These are phyloP conservation scores for Tryphoninae sp. DNA, from an alignment of 2,888 invertebrate species.

Conservation along the genomic window DNA sequence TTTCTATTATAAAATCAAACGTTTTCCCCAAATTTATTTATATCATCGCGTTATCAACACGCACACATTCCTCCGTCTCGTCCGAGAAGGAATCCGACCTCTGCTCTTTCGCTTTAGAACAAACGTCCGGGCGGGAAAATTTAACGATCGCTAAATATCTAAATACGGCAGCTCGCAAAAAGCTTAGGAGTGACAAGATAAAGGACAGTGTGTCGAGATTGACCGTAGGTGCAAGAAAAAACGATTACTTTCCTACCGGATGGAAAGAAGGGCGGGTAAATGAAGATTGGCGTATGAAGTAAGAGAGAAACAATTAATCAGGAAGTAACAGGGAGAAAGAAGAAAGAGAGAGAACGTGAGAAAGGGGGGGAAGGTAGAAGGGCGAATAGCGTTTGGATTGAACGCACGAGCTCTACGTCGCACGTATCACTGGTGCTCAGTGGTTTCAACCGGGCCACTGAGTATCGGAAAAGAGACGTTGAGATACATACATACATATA, in stretches of 20 bases:
- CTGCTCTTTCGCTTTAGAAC: background rate
- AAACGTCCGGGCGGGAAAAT: background rate
- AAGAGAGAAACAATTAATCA: constrained; percentile 51
- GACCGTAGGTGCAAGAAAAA: background rate
- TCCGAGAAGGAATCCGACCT: background rate
- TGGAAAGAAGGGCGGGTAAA: background rate
- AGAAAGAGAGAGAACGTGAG: background rate
- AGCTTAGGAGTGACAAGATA: background rate
- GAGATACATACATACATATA: background rate
- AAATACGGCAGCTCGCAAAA: no score
- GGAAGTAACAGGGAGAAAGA: constrained; percentile 3
- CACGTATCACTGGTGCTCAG: constrained; percentile 24
- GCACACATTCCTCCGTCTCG: no score
- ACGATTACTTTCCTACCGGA: background rate
- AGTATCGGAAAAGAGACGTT: constrained; percentile 6
- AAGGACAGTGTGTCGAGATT: background rate
- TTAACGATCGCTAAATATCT: no score
- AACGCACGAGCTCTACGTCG: constrained; percentile 3
- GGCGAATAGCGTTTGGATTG: constrained; percentile 3
- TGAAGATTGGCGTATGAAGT: constrained; percentile 19
- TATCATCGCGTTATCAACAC: no score
- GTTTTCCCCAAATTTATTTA: no score
- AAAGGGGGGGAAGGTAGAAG: background rate
- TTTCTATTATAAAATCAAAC: no score
- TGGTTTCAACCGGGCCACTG: constrained; percentile 23